Percentiles rank a stretch among this genome's conserved stretches.
Evolutionary conservation across 1,140 invertebrate genomes (phyloP).

Genomic region (Calliphora vicina): DNA sequence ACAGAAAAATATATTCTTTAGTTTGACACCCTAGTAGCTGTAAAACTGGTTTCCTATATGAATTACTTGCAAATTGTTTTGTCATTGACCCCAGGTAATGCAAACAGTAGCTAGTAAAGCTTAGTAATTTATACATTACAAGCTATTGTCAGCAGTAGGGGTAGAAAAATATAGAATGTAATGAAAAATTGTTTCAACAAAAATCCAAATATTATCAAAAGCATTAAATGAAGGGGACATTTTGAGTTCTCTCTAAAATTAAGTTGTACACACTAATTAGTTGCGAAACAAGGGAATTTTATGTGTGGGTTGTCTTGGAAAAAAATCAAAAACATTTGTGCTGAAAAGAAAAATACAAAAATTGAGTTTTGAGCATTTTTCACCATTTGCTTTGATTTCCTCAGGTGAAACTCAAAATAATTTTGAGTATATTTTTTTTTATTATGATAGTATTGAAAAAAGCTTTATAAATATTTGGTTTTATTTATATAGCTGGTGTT

Average conservation of each 20-base stretch:
- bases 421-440: neutral
- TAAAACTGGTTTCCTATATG: too few species aligned
- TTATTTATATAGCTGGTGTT: neutral
- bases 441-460: neutral
- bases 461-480: neutral
- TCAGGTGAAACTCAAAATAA: constrained; percentile 14
- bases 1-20: too few species aligned
- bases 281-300: constrained; percentile 27
- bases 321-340: neutral
- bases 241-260: constrained; percentile 6
- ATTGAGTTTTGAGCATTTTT: constrained; percentile 14
- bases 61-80: too few species aligned
- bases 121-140: too few species aligned
- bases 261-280: constrained; percentile 30
- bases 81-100: too few species aligned
- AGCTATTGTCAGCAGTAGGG: too few species aligned
- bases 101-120: too few species aligned
- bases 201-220: too few species aligned
- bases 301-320: constrained; percentile 27
- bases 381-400: neutral
- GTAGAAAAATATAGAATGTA: too few species aligned
- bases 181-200: too few species aligned
- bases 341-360: neutral
- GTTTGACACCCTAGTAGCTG: too few species aligned
- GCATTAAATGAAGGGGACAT: neutral